Base-by-base conservation (phyloP, 2,113 vertebrate species). In the Coregonus clupeaformis region DNA sequence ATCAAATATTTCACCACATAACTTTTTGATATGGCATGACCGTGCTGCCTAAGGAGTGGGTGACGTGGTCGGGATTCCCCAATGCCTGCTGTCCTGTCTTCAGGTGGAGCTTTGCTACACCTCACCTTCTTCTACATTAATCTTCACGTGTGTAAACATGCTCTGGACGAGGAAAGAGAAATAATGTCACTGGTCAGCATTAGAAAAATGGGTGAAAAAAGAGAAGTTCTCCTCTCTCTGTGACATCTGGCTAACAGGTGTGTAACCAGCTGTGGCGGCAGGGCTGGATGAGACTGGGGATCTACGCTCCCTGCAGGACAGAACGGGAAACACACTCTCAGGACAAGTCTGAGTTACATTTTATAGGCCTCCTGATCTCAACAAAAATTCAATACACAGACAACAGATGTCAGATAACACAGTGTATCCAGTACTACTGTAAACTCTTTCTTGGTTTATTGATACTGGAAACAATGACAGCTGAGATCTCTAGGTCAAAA, bases 171-270 rank as follows among this genome's bases (percentile, higher is more conserved):
- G 71, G 59, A 55, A 78, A 82, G 66, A 80, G 49, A 80, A 80
- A 77, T 73, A 25, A 57, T 71, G 69, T 64, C 81, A 77, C 69
- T 25, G 49, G 67, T 70, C 59, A 77, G 67, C 65, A 52, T 69
- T 80, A 69, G 73, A 76, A 83, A 68, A 73, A 68, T 5, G 7
- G 71, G 62, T 80, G 79, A 74, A 70, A 79, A 80, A 74, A 80
- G 78, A 79, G 57, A 71, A 77, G 24, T 66, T 76, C 75, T 86
- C 71, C 82, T 76, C 57, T 71, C 81, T 76, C 52, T 11, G 20
- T 79, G 77, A 90, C 92, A 94, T 93, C 91, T 94, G 92, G 89
- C 82, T 79, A 85, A 89, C 93, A 94, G 91, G 92, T 93, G 92
- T 89, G 88, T 25, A 30, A 72, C 77, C 84, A 88, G 89, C 85